Base-by-base conservation (phyloP, 2,888 invertebrate species). In the Parelbella ahira region DNA sequence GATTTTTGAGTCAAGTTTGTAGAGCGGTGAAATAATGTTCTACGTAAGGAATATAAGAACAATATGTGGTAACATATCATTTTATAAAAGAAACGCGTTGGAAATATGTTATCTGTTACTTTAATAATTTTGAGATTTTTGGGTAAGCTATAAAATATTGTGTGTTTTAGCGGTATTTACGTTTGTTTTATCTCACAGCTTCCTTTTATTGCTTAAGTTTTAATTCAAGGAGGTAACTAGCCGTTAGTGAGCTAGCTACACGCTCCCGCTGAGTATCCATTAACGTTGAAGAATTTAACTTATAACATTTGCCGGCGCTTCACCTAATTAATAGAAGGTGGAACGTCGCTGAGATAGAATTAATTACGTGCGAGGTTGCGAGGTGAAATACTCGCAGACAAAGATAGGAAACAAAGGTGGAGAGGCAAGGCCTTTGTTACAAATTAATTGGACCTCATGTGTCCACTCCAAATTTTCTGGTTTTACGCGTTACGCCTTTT, bases 401-500 rank as follows among this genome's bases (percentile, higher is more conserved):
- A 20, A 7, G 20, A 4, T 15, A 12, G 19, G 12, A 18, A 28
- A 32, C 32, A 24, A 41, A 39, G 18, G 32, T 27, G 27, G 27
- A 27, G 20, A 13, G 25, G 20, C 10, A 27, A 13, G 18, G 7
- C 51, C 60, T 57, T 51, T 43, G 44, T 44, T 45, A 37, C 42
- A 45, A 47, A 56, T 56, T 56, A 56, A 57, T 54, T 51, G 49
- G 47, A 41, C 46, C 44, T 49, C 48, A 51, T 53, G 54, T 53
- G 48, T 48, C 48, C 51, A 48, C 42, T 53, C 50, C 47, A 53
- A 58, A 61, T 63, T 58, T 59, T 36, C 15, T 36, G 13, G n/a
- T n/a, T 59, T 56, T 56, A 60, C 60, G 56, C 56, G 60, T 46
- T 50, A 53, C 47, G 50, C 45, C 48, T 55, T 60, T 54, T 54